Evolutionary conservation across 2,113 vertebrate species (phyloP), one percentile per base, ranked within the genome.

Genomic region (Thamnophis sirtalis): DNA sequence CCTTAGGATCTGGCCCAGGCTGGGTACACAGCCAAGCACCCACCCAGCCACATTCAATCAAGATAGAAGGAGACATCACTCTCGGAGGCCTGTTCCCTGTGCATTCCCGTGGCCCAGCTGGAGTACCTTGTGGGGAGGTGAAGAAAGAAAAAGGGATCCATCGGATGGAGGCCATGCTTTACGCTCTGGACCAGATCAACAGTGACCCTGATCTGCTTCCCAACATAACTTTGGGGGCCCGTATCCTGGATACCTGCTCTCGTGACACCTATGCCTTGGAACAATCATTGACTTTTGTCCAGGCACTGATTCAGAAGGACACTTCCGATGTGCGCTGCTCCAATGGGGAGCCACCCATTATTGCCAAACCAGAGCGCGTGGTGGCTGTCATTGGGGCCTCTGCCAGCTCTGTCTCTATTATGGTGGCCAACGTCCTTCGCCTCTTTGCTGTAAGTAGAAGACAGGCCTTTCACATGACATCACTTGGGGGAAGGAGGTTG

Each of bases 61-160:
- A 98, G 92, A 97, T 99, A 48, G 98, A 98, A 3, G 98, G 98
- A 0, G 98, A 99, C 96, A 97, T 99, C 93, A 99, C 98, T 0
- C 95, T 99, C 21, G 98, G 98, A 0, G 98, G 98, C 3, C 97
- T 99, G 4, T 99, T 99, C 94, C 98, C 98, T 0, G 97, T 99
- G 9, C 98, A 99, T 68, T 97, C 98, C 21, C 96, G 98, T 26
- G 98, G 98, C 0, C 97, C 98, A 0, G 98, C 98, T 0, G 98
- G 98, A 2, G 93, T 98, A 1, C 97, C 98, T 0, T 99, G 98
- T 1, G 98, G 98, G 0, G 97, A 97, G 1, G 94, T 99, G 26
- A 99, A 99, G 96, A 98, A 98, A 91, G 98, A 99, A 93, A 98
- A 99, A 93, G 98, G 98, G 0, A 97, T 99, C 94, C 98, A 99